phyloP scores from a whole-genome alignment of 92 coral and sea anemone genomes.

The Parazoanthus swiftii region DNA sequence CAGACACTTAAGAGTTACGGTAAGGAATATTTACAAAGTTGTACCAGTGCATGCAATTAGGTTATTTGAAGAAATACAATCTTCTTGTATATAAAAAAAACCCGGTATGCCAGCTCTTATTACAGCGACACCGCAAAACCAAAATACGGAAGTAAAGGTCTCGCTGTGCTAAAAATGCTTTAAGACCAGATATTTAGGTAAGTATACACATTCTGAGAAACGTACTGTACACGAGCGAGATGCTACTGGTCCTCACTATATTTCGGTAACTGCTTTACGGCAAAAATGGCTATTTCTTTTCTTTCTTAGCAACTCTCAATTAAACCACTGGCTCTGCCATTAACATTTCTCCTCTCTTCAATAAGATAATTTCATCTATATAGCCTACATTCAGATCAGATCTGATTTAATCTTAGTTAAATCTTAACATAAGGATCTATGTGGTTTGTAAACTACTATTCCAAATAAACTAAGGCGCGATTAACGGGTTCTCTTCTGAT shows the following conservation, averaged over 20 bases:
- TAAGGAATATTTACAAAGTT: slow-evolving; percentile 28
- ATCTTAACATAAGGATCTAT: slow-evolving; percentile 21
- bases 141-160: not conserved
- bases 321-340: slow-evolving; percentile 21
- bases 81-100: slow-evolving; percentile 15
- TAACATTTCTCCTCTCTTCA: slow-evolving; percentile 13
- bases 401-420: slow-evolving; percentile 34
- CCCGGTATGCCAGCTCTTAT: not conserved
- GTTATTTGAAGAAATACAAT: not conserved
- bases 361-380: slow-evolving; percentile 16
- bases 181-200: not conserved
- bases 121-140: not conserved
- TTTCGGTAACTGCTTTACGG: not conserved
- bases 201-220: slow-evolving; percentile 10
- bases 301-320: slow-evolving; percentile 8
- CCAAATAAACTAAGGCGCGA: slow-evolving; percentile 17
- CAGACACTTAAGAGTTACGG: not conserved
- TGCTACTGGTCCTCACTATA: slow-evolving; percentile 1
- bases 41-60: not conserved
- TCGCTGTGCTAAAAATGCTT: not conserved
- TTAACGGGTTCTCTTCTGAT: slow-evolving; percentile 25
- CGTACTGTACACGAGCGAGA: slow-evolving; percentile 25
- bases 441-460: slow-evolving; percentile 3
- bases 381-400: slow-evolving; percentile 30
- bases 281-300: not conserved